A percentile compares a stretch with the other conserved stretches of the same genome.
Evolutionary conservation across 2,797 vertebrate species (phyloP).

Genomic region (Parambassis ranga): DNA sequence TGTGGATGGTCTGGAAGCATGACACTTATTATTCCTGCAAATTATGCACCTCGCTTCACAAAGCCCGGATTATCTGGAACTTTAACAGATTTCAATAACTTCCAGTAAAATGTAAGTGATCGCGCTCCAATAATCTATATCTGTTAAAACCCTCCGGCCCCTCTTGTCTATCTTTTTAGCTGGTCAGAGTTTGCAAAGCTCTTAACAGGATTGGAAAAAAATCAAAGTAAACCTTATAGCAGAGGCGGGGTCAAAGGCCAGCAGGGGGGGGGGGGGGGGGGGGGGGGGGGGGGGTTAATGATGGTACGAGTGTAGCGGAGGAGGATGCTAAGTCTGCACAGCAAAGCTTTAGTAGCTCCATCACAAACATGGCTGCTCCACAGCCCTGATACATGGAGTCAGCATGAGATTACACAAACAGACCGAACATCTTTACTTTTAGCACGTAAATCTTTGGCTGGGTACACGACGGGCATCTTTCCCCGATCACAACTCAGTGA

Average conservation of each 20-base stretch:
- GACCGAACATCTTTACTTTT: neutral
- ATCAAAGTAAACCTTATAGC: conserved; percentile 42
- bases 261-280: neutral
- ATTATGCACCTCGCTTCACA: neutral
- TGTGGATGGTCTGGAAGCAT: neutral
- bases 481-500: neutral
- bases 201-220: conserved; percentile 58
- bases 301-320: neutral
- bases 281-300: conserved; percentile 12
- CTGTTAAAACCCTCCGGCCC: neutral
- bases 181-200: conserved; percentile 49
- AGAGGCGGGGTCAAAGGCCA: conserved; percentile 39
- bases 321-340: neutral
- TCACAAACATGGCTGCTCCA: too few relatives aligned
- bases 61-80: neutral
- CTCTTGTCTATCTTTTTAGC: conserved; percentile 34
- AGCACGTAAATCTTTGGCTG: neutral
- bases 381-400: neutral
- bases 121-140: neutral
- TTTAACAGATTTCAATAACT: neutral
- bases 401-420: neutral
- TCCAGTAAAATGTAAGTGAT: neutral
- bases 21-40: conserved; percentile 24
- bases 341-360: neutral
- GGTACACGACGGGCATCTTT: too few relatives aligned